A percentile compares a stretch with the other conserved stretches of the same genome.
These are phyloP conservation scores for Cerastis leucographa DNA, from an alignment of 2,888 invertebrate species.

Conservation along the genomic window DNA sequence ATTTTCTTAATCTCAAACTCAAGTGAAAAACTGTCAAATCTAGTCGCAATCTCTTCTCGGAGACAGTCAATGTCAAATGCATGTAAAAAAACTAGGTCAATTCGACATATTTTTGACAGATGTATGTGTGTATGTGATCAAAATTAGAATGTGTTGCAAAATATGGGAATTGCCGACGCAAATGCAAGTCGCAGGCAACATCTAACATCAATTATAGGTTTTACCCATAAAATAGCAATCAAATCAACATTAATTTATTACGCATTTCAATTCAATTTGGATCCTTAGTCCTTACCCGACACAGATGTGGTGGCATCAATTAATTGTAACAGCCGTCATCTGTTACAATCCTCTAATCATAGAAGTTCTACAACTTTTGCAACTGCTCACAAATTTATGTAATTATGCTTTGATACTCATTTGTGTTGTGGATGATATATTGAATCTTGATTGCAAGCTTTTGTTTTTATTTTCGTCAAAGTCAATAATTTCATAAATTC, in stretches of 20 bases:
- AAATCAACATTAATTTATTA: conserved; percentile 39
- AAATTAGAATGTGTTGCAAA: too few relatives aligned
- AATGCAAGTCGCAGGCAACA: neutral
- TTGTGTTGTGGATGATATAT: conserved; percentile 41
- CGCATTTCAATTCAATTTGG: conserved; percentile 55
- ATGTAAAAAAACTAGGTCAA: neutral
- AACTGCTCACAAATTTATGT: conserved; percentile 53
- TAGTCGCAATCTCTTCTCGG: neutral
- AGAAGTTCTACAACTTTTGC: conserved; percentile 61
- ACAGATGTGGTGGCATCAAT: conserved; percentile 65
- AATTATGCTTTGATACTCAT: conserved; percentile 49
- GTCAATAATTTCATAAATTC: conserved; percentile 12
- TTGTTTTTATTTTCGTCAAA: conserved; percentile 18
- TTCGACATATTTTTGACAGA: neutral
- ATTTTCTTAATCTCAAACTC: neutral
- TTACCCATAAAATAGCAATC: conserved; percentile 45
- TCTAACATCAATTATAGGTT: conserved; percentile 17
- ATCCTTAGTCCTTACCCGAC: conserved; percentile 46
- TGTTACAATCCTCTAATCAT: conserved; percentile 60
- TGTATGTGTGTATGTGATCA: too few relatives aligned
- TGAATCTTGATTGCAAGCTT: conserved; percentile 27
- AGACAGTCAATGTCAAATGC: neutral
- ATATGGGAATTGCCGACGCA: neutral
- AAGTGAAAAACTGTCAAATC: neutral
- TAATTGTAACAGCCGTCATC: conserved; percentile 60